phyloP scores from a whole-genome alignment of 1,140 invertebrate species.

The Notospermus geniculatus region DNA sequence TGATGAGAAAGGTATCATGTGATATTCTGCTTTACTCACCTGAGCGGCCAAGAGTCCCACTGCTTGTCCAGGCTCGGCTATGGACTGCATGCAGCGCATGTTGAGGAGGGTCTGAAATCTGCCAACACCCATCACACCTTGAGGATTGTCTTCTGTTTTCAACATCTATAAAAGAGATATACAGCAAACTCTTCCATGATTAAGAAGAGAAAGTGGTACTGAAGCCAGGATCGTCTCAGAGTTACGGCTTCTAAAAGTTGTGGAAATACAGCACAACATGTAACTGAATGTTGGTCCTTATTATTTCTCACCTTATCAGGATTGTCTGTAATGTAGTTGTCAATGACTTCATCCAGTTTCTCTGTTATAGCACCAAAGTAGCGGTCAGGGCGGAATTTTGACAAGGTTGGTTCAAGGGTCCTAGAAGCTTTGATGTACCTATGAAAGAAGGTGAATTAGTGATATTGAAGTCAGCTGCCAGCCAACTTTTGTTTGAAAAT shows the following conservation, averaged over 20 bases:
- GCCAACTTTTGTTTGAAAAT: no score
- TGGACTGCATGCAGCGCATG: conserved; percentile 72
- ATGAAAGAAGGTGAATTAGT: conserved; percentile 17
- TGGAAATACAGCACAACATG: no score
- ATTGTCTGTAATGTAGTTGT: conserved; percentile 62
- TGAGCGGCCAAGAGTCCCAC: conserved; percentile 93
- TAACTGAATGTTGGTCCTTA: no score
- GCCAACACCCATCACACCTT: conserved; percentile 13
- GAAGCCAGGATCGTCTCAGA: no score
- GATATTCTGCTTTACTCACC: conserved; percentile 46
- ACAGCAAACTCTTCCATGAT: no score
- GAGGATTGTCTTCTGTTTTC: neutral
- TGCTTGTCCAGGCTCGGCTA: conserved; percentile 88
- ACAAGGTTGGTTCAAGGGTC: conserved; percentile 67
- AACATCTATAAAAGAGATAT: conserved; percentile 7
- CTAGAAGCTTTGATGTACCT: conserved; percentile 38
- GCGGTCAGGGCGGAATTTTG: conserved; percentile 68
- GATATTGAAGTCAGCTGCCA: no score
- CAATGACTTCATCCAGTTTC: conserved; percentile 68
- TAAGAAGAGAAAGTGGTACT: no score
- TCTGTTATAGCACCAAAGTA: conserved; percentile 78
- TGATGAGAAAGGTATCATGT: neutral
- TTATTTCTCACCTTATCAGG: conserved; percentile 25
- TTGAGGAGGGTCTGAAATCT: conserved; percentile 65
- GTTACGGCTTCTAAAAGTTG: no score